These are phyloP conservation scores for Coecobrya sp. DNA, from an alignment of 2,888 invertebrate genomes.

Conservation along the genomic window DNA sequence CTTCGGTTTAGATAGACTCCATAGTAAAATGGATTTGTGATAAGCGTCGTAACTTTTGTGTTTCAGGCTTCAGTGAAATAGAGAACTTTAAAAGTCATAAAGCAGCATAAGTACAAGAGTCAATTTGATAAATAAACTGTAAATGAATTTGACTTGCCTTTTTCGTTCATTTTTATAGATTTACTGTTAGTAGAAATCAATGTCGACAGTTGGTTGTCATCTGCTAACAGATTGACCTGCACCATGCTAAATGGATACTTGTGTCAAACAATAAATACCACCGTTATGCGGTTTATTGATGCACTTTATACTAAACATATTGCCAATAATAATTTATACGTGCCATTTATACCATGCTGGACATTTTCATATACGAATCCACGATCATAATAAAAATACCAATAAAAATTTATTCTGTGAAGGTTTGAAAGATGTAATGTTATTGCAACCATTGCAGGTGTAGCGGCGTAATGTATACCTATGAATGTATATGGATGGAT, in stretches of 20 bases:
- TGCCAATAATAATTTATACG: not conserved
- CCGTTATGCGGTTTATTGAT: slow-evolving; percentile 42
- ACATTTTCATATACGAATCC: not conserved
- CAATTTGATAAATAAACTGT: not conserved
- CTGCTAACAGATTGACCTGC: slow-evolving; percentile 2
- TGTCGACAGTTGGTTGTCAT: not conserved
- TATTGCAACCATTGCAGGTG: slow-evolving; percentile 16
- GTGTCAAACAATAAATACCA: slow-evolving; percentile 15
- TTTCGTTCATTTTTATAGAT: not conserved
- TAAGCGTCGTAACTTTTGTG: not conserved
- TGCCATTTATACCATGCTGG: slow-evolving; percentile 24
- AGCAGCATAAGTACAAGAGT: not conserved
- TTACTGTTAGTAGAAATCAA: slow-evolving; percentile 27
- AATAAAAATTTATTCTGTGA: slow-evolving; percentile 10
- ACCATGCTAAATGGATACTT: slow-evolving; percentile 13
- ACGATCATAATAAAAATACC: not conserved
- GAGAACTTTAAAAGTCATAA: not conserved
- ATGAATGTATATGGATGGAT: not conserved
- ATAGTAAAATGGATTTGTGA: slow-evolving; percentile 31
- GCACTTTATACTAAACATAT: not conserved
- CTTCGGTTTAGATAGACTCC: not conserved
- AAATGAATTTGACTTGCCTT: not conserved
- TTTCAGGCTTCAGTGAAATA: not conserved
- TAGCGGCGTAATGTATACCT: not conserved
- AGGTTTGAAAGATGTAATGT: slow-evolving; percentile 2